Percentiles rank a stretch among this genome's conserved stretches.
Evolutionary conservation across 2,797 vertebrate species (phyloP).

Genomic region (Sphaeramia orbicularis): DNA sequence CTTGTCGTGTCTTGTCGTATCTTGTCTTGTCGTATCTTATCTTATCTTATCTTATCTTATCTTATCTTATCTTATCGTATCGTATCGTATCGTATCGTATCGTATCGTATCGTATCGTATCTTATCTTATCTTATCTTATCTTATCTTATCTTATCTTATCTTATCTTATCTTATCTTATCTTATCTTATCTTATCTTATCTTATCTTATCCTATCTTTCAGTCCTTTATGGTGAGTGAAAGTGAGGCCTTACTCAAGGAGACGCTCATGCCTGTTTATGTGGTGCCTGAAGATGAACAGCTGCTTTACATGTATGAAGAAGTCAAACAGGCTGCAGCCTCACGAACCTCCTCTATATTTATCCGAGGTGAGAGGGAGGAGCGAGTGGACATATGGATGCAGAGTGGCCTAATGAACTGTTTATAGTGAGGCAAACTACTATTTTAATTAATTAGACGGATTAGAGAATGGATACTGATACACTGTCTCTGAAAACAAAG

Average conservation of each 20-base stretch:
- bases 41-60: no score
- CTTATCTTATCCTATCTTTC: neutral
- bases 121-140: no score
- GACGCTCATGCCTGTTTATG: conserved; percentile 84
- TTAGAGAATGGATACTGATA: neutral
- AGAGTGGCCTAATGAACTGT: neutral
- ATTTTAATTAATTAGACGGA: neutral
- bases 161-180: no score
- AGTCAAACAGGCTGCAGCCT: conserved; percentile 80
- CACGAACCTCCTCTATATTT: conserved; percentile 80
- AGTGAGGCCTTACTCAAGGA: conserved; percentile 74
- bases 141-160: no score
- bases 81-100: no score
- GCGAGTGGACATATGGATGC: neutral
- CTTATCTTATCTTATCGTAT: no score
- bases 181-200: no score
- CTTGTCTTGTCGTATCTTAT: no score
- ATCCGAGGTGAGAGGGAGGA: conserved; percentile 78
- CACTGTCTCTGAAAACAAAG: neutral
- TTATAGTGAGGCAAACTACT: neutral
- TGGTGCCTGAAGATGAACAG: conserved; percentile 82
- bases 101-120: no score
- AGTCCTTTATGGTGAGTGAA: conserved; percentile 86
- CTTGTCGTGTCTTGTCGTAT: no score
- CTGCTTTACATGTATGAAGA: conserved; percentile 86